Base-by-base conservation (phyloP, 1,140 invertebrate genomes). In the Trachelipus rathkii region DNA sequence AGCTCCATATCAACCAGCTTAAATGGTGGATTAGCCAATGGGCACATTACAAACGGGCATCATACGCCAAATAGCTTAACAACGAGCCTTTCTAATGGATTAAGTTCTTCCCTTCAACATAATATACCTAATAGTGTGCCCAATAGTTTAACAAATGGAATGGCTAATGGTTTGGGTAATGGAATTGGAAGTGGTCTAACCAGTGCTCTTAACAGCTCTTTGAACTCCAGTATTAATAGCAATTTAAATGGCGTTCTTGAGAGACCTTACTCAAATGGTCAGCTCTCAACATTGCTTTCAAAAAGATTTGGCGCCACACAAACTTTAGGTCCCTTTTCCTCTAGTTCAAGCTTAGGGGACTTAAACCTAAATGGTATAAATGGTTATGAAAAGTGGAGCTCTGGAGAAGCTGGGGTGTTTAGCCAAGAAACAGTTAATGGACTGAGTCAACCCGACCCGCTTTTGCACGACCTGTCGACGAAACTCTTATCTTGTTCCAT, bases 291-390 rank as follows among this genome's bases (percentile, higher is more conserved):
- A 83, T 90, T 92, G 72, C 90, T 93, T 73, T 91, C 91, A 9
- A 93, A 93, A 84, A 86, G 92, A 81, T 93, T 93, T 86, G 92
- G 91, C 80, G 92, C 91, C 79, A 89, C 90, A 71, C 93, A 92
- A 82, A 92, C 91, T 80, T 86, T 94, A 5, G 92, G 92, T 0
- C 92, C 92, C 15, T 93, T 93, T 76, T 82, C 82, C 24, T 82
- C 83, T 10, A 53, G 93, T 92, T 71, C 76, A 19, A 72, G 77
- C 50, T 73, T 82, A 21, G 79, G 77, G 53, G 79, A 77, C 76
- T 71, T 81, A 11, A 82, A 78, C 75, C 72, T 78, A 71, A 79
- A 77, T 74, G 73, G 74, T 10, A 69, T 76, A 33, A 70, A 72
- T 44, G 74, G 75, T 19, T 78, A 80, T 73, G 76, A 80, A 70